Conservation (phyloP, 2,888 invertebrate species). For the Dasysyrphus albostriatus region DNA sequence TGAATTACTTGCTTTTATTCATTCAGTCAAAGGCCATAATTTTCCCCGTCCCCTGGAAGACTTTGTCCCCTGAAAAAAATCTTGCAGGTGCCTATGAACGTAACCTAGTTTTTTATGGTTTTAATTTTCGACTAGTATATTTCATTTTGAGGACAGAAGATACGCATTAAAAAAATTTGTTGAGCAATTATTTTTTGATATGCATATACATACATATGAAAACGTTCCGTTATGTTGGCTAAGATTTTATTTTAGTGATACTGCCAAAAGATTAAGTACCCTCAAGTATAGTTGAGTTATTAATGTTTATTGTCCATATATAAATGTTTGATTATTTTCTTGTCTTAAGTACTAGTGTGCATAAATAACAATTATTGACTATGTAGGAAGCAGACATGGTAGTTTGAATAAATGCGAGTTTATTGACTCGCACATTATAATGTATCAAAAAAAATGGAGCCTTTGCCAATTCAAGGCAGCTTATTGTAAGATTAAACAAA, state of each 20-base stretch:
- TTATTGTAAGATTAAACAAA: not conserved
- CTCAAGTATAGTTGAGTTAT: not conserved
- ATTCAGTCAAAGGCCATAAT: too few relatives aligned
- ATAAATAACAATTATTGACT: not conserved
- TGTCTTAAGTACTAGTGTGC: not conserved
- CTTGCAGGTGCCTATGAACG: too few relatives aligned
- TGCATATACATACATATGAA: not conserved
- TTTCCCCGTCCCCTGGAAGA: too few relatives aligned
- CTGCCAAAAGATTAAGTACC: not conserved
- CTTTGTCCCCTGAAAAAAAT: too few relatives aligned
- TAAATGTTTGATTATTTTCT: not conserved
- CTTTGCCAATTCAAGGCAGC: not conserved
- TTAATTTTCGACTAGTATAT: not conserved
- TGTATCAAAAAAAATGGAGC: not conserved
- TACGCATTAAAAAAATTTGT: not conserved
- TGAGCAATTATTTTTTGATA: too few relatives aligned
- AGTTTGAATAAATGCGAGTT: not conserved
- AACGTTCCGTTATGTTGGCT: not conserved
- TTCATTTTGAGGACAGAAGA: not conserved
- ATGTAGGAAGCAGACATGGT: slow-evolving; percentile 17
- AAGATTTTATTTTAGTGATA: not conserved
- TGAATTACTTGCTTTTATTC: too few relatives aligned
- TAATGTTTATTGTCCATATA: too few relatives aligned
- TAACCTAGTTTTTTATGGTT: not conserved
- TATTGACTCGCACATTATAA: slow-evolving; percentile 7